Evolutionary conservation across 2,113 vertebrate species (phyloP).

Genomic region (Tupaia chinensis): DNA sequence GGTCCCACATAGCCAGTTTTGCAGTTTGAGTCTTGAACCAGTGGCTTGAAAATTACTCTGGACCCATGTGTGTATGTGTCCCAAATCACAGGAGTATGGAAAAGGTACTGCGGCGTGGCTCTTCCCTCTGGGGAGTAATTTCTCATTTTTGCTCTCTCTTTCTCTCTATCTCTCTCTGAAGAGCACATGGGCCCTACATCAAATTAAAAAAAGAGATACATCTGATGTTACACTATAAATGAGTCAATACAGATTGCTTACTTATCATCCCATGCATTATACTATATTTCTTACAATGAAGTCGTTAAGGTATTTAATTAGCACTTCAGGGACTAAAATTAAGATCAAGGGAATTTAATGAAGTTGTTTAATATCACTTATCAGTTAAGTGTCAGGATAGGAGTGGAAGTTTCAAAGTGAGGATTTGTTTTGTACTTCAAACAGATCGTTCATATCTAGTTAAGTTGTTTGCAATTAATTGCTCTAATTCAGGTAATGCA

Average conservation of each 20-base stretch:
- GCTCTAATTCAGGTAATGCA: not conserved
- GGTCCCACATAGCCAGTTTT: too few relatives aligned
- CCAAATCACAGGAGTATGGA: too few relatives aligned
- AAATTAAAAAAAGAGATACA: not conserved
- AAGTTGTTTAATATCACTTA: not conserved
- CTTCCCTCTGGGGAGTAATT: too few relatives aligned
- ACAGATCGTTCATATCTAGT: not conserved
- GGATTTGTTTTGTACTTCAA: not conserved
- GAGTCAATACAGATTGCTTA: not conserved
- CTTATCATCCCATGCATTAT: not conserved
- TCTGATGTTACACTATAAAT: not conserved
- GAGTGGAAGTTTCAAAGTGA: not conserved
- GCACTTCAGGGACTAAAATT: not conserved
- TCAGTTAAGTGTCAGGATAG: not conserved
- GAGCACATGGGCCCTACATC: too few relatives aligned
- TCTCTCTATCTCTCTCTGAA: too few relatives aligned
- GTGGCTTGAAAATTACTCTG: too few relatives aligned
- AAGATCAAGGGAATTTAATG: not conserved
- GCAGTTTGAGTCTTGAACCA: too few relatives aligned
- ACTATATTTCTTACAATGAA: not conserved
- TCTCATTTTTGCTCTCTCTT: too few relatives aligned
- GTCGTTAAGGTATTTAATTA: not conserved
- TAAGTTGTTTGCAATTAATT: not conserved
- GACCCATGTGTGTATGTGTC: too few relatives aligned
- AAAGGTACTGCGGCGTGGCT: too few relatives aligned